These are phyloP conservation scores for Paratrypauchen microcephalus DNA, from an alignment of 2,797 vertebrate species.

Conservation along the genomic window DNA sequence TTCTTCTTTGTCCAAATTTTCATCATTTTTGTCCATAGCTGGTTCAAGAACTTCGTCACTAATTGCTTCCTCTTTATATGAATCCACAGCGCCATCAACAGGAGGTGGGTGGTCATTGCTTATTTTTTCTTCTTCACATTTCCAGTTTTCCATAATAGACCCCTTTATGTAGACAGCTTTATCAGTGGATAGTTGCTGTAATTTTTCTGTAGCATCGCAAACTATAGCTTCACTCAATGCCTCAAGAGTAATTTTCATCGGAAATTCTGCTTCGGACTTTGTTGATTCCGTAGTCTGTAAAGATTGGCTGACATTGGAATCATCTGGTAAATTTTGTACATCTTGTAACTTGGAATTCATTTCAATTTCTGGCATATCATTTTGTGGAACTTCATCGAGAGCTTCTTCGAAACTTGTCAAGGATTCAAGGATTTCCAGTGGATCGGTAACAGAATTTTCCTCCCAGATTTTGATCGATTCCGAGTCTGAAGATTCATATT, in stretches of 20 bases:
- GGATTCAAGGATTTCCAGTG: not conserved
- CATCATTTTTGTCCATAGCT: not conserved
- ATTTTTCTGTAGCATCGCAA: not conserved
- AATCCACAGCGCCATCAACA: not conserved
- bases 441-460: conserved; percentile 12
- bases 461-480: conserved; percentile 15
- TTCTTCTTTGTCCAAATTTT: not conserved
- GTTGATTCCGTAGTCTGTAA: not conserved
- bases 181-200: conserved; percentile 40
- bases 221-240: conserved; percentile 39
- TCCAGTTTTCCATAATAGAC: conserved; percentile 46
- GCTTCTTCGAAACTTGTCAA: conserved; percentile 5
- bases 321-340: conserved; percentile 17
- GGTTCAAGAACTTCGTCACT: not conserved
- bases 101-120: not conserved
- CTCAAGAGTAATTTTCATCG: conserved; percentile 39
- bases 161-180: conserved; percentile 59
- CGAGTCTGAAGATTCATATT: conserved; percentile 7
- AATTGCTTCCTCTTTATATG: not conserved
- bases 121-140: conserved; percentile 24
- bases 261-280: conserved; percentile 3
- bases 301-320: conserved; percentile 1
- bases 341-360: conserved; percentile 5
- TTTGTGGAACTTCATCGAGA: conserved; percentile 4
- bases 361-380: conserved; percentile 3